Conservation (phyloP, 2,113 vertebrate genomes). For the Chionis minor region DNA sequence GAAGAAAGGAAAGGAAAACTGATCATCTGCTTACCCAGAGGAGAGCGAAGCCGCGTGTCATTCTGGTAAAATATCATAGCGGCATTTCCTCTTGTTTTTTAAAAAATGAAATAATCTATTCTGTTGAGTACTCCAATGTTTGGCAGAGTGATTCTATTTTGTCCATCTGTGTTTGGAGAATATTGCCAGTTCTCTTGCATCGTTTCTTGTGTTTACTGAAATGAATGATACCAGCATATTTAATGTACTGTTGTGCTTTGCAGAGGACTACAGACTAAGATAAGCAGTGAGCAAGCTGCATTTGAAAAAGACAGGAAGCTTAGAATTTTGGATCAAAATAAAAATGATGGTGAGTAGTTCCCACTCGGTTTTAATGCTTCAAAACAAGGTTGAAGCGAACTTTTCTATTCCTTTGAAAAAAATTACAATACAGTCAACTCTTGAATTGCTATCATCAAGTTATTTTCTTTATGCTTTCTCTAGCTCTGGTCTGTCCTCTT, state of each 20-base stretch:
- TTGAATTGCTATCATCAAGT: neutral
- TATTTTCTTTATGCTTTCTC: neutral
- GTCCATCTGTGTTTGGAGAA: constrained; percentile 67
- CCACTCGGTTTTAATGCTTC: neutral
- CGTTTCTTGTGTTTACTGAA: constrained; percentile 41
- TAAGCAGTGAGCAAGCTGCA: constrained; percentile 19
- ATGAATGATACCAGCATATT: constrained; percentile 40
- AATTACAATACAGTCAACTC: neutral
- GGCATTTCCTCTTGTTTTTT: neutral
- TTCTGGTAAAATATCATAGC: constrained; percentile 34
- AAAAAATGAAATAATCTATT: neutral
- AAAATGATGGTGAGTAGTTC: constrained; percentile 69
- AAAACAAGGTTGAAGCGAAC: neutral
- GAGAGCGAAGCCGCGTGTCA: neutral
- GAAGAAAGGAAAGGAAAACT: neutral
- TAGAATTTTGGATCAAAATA: constrained; percentile 34
- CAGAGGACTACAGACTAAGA: constrained; percentile 57
- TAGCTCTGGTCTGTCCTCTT: neutral
- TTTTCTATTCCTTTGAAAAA: neutral
- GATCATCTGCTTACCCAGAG: neutral
- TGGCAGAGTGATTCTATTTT: constrained; percentile 59
- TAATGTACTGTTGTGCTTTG: constrained; percentile 61
- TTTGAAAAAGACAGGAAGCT: constrained; percentile 30
- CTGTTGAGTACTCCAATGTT: constrained; percentile 42
- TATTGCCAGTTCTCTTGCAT: constrained; percentile 55